phyloP scores from a whole-genome alignment of 2,888 invertebrate genomes.

The Lasioglossum vierecki region DNA sequence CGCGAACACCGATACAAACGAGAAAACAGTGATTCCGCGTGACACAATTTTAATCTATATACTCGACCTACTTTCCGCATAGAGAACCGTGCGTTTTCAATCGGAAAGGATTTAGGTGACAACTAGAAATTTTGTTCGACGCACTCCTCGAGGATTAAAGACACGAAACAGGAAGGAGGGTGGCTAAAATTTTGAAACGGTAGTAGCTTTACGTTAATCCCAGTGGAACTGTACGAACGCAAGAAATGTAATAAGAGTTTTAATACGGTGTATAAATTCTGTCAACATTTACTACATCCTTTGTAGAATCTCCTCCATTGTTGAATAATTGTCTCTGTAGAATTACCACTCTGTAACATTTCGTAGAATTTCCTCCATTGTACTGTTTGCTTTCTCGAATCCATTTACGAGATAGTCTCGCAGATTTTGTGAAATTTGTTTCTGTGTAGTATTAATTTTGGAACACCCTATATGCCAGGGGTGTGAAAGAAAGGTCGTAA shows the following conservation, averaged over 20 bases:
- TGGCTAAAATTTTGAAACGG: too few species aligned
- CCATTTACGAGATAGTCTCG: background rate
- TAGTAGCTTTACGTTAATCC: too few species aligned
- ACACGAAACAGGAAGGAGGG: too few species aligned
- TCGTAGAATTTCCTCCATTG: background rate
- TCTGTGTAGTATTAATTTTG: background rate
- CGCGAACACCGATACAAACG: background rate
- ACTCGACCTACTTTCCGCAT: background rate
- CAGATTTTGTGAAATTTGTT: background rate
- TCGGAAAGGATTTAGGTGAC: background rate
- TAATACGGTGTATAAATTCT: background rate
- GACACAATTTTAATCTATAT: background rate
- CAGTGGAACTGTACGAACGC: background rate
- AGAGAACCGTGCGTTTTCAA: background rate
- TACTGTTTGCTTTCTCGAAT: background rate
- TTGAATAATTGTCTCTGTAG: background rate
- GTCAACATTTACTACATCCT: background rate
- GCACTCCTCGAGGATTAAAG: background rate
- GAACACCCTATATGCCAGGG: background rate
- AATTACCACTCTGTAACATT: too few species aligned
- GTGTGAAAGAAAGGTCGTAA: background rate
- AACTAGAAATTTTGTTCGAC: background rate
- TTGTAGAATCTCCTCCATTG: background rate
- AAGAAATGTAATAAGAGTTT: background rate
- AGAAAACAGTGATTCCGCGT: background rate